These are phyloP conservation scores for Eucera pruinosa DNA, from an alignment of 2,888 invertebrate genomes.

Conservation along the genomic window DNA sequence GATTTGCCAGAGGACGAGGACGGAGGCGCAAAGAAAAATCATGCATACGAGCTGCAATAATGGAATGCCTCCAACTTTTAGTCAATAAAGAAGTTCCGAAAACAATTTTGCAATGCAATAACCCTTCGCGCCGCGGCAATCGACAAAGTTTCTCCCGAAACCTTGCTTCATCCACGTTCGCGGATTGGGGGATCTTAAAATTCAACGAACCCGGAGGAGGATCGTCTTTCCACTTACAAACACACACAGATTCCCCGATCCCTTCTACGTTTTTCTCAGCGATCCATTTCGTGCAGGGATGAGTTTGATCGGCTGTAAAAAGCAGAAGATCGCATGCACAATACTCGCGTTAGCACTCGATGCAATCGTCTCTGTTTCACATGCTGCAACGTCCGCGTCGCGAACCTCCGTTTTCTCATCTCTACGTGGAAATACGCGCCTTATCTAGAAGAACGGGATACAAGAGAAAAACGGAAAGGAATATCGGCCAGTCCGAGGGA, in stretches of 20 bases:
- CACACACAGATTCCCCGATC: constrained; percentile 31
- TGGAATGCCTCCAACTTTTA: constrained; percentile 44
- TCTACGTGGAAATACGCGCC: constrained; percentile 11
- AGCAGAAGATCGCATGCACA: constrained; percentile 19
- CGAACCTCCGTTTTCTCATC: constrained; percentile 17
- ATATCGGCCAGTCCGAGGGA: constrained; percentile 1
- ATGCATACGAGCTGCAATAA: constrained; percentile 56
- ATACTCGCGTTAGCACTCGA: constrained; percentile 12
- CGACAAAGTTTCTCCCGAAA: constrained; percentile 51
- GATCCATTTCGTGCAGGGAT: neutral
- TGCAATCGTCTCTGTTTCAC: constrained; percentile 20
- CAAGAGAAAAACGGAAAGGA: neutral
- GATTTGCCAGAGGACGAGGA: neutral
- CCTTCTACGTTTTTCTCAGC: constrained; percentile 14
- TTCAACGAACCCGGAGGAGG: constrained; percentile 61
- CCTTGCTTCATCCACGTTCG: constrained; percentile 10
- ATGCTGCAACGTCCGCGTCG: neutral
- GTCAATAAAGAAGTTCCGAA: constrained; percentile 58
- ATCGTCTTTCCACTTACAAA: constrained; percentile 57
- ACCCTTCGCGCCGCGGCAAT: constrained; percentile 60
- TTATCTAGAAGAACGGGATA: constrained; percentile 4
- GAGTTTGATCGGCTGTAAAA: constrained; percentile 47
- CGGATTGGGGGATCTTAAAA: constrained; percentile 53
- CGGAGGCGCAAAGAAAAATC: constrained; percentile 43
- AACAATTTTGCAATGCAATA: constrained; percentile 70